phyloP scores from a whole-genome alignment of 2,888 invertebrate species.

The Sinentomon sp. region DNA sequence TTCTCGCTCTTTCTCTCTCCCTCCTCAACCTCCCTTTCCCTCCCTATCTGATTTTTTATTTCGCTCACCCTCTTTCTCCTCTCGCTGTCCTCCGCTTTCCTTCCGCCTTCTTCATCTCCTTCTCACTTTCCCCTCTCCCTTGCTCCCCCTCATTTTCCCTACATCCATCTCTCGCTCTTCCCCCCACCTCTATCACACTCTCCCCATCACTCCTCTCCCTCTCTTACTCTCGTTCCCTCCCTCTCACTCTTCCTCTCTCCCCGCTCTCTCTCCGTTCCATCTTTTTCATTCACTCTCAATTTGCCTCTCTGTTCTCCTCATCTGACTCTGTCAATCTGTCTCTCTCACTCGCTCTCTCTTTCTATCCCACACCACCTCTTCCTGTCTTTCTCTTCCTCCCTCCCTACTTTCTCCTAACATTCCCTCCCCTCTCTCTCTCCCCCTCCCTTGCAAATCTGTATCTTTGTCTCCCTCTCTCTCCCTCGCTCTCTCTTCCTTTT shows the following conservation, averaged over 20 bases:
- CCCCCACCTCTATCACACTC: slow-evolving; percentile 6
- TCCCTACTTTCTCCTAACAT: slow-evolving; percentile 4
- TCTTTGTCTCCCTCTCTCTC: no score
- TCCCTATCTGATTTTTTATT: slow-evolving; percentile 12
- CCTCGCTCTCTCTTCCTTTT: slow-evolving; percentile 7
- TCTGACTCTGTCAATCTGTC: no score
- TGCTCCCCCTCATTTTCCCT: slow-evolving; percentile 1
- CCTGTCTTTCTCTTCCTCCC: no score
- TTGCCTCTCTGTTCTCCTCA: slow-evolving; percentile 2
- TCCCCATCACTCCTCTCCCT: slow-evolving; percentile 5
- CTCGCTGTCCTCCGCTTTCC: slow-evolving; percentile 4
- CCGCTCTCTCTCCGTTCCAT: slow-evolving; percentile 4
- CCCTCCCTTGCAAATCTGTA: slow-evolving; percentile 5
- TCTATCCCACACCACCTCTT: no score
- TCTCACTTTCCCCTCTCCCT: neutral
- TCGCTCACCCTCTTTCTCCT: slow-evolving; percentile 10
- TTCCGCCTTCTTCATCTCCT: neutral
- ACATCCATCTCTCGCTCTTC: slow-evolving; percentile 5
- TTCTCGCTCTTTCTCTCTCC: no score
- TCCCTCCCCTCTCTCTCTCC: slow-evolving; percentile 7
- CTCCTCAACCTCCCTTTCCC: no score
- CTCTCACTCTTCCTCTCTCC: slow-evolving; percentile 3
- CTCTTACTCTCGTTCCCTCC: neutral
- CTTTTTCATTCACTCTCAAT: slow-evolving; percentile 7
- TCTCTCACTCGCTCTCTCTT: no score